phyloP scores from a whole-genome alignment of 2,113 vertebrate species.

The Phalacrocorax aristotelis region DNA sequence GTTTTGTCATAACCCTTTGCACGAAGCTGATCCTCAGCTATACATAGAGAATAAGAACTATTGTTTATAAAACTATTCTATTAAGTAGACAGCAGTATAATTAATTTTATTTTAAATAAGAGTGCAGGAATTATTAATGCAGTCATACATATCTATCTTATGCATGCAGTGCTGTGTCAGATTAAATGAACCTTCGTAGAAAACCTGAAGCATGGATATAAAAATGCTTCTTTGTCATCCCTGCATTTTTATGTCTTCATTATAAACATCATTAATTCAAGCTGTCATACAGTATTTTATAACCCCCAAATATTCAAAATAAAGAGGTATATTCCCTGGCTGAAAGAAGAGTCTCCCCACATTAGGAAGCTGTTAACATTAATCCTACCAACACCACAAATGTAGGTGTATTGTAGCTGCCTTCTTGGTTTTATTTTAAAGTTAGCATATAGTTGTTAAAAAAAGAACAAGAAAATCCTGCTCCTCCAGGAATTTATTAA shows the following conservation, averaged over 20 bases:
- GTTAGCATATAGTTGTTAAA: conserved; percentile 2
- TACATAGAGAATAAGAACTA: conserved; percentile 63
- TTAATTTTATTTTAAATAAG: conserved; percentile 74
- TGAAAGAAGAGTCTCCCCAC: conserved; percentile 41
- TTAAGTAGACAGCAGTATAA: conserved; percentile 71
- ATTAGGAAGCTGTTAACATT: conserved; percentile 3
- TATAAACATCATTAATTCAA: conserved; percentile 79
- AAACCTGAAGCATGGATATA: conserved; percentile 73
- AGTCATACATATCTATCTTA: conserved; percentile 72
- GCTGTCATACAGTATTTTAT: conserved; percentile 70
- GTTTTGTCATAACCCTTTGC: conserved; percentile 98
- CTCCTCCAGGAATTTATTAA: conserved; percentile 25
- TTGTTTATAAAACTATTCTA: conserved; percentile 62
- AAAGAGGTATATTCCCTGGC: conserved; percentile 64
- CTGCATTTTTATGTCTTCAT: conserved; percentile 78
- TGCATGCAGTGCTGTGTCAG: conserved; percentile 65
- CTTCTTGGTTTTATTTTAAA: conserved; percentile 4
- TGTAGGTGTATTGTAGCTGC: not conserved
- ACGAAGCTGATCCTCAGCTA: conserved; percentile 98
- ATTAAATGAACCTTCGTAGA: conserved; percentile 77
- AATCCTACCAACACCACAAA: conserved; percentile 20
- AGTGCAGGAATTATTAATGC: conserved; percentile 71
- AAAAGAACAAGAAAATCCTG: conserved; percentile 8
- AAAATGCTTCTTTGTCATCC: conserved; percentile 74
- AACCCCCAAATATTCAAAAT: conserved; percentile 73